Evolutionary conservation across 2,113 vertebrate genomes (phyloP).

Genomic region (Isurus oxyrinchus): DNA sequence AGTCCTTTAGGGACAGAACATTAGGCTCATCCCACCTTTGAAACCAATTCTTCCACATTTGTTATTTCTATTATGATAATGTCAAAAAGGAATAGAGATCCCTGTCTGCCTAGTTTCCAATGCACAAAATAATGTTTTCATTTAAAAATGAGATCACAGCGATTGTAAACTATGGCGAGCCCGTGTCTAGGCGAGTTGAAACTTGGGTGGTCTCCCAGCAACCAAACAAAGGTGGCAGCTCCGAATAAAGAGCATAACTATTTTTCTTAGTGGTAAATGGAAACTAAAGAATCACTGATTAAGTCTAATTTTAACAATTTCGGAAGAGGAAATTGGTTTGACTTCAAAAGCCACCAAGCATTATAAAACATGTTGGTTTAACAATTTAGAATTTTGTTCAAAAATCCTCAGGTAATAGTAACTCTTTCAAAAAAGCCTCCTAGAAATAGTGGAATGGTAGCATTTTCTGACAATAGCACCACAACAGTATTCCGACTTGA

Average conservation of each 20-base stretch:
- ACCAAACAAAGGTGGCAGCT: neutral
- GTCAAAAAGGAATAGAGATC: neutral
- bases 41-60: neutral
- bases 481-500: too few species aligned
- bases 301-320: neutral
- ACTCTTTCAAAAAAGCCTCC: neutral
- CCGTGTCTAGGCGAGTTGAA: neutral
- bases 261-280: neutral
- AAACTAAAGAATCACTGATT: neutral
- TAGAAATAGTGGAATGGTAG: neutral
- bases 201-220: neutral
- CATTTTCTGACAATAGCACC: neutral
- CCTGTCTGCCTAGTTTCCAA: neutral
- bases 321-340: neutral
- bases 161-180: neutral
- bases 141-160: neutral
- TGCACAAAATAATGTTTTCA: neutral
- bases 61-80: neutral
- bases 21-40: neutral
- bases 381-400: neutral
- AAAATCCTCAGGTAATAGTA: neutral
- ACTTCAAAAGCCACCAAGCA: neutral
- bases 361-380: neutral
- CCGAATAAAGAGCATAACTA: neutral
- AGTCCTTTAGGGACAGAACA: neutral